Evolutionary conservation across 1,140 invertebrate genomes (phyloP).

Genomic region (Drosophila micromelanica): DNA sequence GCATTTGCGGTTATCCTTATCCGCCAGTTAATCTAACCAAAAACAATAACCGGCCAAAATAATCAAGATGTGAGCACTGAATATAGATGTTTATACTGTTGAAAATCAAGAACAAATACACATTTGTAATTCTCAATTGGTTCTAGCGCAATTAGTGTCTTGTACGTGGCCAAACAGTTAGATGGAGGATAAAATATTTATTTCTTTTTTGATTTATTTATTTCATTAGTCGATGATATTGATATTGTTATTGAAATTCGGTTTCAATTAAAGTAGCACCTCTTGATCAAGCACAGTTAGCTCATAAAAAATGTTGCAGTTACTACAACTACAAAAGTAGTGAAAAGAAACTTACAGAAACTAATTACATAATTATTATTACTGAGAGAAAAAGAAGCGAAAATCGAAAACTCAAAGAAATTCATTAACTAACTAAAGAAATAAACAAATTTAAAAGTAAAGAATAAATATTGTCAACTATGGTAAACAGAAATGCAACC

Average conservation of each 20-base stretch:
- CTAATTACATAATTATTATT: constrained; percentile 3
- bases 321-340: constrained; percentile 24
- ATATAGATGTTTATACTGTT: background rate
- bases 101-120: background rate
- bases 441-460: constrained; percentile 25
- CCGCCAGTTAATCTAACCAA: constrained; percentile 2
- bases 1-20: background rate
- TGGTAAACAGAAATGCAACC: constrained; percentile 24
- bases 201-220: background rate
- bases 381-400: background rate
- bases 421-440: constrained; percentile 36
- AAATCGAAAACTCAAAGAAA: constrained; percentile 9
- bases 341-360: constrained; percentile 12
- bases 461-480: constrained; percentile 61
- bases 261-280: constrained; percentile 37
- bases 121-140: constrained; percentile 1
- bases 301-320: constrained; percentile 44
- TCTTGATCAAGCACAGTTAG: constrained; percentile 47
- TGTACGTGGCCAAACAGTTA: background rate
- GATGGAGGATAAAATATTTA: background rate
- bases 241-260: constrained; percentile 5
- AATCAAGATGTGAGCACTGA: constrained; percentile 2
- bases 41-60: constrained; percentile 10
- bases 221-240: background rate
- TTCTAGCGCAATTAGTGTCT: background rate